Percentiles rank a stretch among this genome's conserved stretches.
These are phyloP conservation scores for Pseudeuparius sepicola DNA, from an alignment of 2,888 invertebrate species.

Conservation along the genomic window DNA sequence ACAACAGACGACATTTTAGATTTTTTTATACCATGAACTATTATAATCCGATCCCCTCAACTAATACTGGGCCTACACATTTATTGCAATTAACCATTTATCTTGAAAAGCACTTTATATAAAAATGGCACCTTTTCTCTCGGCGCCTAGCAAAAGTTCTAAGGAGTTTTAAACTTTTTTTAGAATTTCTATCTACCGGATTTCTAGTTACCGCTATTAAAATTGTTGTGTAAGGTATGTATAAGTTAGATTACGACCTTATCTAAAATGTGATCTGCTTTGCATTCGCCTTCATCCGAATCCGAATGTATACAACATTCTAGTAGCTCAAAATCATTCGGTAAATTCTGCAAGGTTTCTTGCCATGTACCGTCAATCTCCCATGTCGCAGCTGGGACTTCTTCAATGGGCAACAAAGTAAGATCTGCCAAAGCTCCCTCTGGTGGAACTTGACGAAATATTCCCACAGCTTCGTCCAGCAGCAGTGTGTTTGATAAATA, in stretches of 20 bases:
- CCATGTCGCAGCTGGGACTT: slow-evolving; percentile 37
- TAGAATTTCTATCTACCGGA: no score
- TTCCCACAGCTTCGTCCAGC: slow-evolving; percentile 38
- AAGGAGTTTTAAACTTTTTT: no score
- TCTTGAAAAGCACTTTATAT: no score
- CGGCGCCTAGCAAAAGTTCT: no score
- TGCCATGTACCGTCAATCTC: slow-evolving; percentile 40
- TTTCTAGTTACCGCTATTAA: no score
- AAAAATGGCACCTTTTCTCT: no score
- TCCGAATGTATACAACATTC: slow-evolving; percentile 32
- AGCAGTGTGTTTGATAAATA: slow-evolving; percentile 37
- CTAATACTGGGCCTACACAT: no score
- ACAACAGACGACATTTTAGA: no score
- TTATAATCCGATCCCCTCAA: no score
- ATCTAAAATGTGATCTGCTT: slow-evolving; percentile 33
- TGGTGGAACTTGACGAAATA: slow-evolving; percentile 36
- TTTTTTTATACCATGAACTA: no score
- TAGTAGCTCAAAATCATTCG: slow-evolving; percentile 34
- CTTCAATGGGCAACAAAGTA: slow-evolving; percentile 27
- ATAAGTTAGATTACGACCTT: slow-evolving; percentile 14
- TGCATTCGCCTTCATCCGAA: slow-evolving; percentile 28
- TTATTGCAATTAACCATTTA: no score
- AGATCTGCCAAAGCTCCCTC: slow-evolving; percentile 35
- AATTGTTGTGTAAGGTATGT: background rate
- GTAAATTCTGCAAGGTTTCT: slow-evolving; percentile 36